A percentile compares a stretch with the other conserved stretches of the same genome.
Conservation (phyloP, 2,888 invertebrate species). For the Polia nebulosa region DNA sequence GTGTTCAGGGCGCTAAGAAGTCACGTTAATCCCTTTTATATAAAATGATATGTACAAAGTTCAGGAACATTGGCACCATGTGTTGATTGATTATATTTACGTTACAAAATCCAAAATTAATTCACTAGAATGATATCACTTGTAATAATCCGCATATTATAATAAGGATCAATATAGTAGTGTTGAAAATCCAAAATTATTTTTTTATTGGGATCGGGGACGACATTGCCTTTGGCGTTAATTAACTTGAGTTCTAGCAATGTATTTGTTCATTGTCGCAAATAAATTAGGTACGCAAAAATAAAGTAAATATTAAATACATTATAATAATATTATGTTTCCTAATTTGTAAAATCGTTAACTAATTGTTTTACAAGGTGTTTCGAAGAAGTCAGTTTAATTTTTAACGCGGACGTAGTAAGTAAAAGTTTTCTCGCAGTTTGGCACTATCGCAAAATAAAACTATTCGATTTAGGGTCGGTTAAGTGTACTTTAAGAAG, state of each 20-base stretch:
- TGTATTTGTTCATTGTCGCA: slow-evolving; percentile 47
- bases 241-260: slow-evolving; percentile 55
- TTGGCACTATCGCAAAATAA: slow-evolving; percentile 81
- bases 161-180: slow-evolving; percentile 66
- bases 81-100: slow-evolving; percentile 40
- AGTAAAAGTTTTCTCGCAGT: slow-evolving; percentile 81
- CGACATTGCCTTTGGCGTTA: slow-evolving; percentile 56
- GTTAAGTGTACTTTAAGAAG: slow-evolving; percentile 85
- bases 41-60: slow-evolving; percentile 66
- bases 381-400: slow-evolving; percentile 71
- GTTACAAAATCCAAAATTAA: slow-evolving; percentile 59
- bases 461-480: slow-evolving; percentile 82
- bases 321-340: slow-evolving; percentile 43
- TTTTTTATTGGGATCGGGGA: slow-evolving; percentile 74
- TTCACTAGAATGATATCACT: slow-evolving; percentile 63
- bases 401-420: slow-evolving; percentile 75
- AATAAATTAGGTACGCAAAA: slow-evolving; percentile 55
- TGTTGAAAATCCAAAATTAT: slow-evolving; percentile 76
- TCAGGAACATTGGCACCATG: slow-evolving; percentile 58
- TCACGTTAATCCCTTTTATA: slow-evolving; percentile 50
- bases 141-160: slow-evolving; percentile 65
- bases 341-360: slow-evolving; percentile 53
- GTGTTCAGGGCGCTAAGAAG: slow-evolving; percentile 47
- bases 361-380: slow-evolving; percentile 62
- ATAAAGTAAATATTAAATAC: slow-evolving; percentile 37